Conservation (phyloP, 2,888 invertebrate genomes). For the Drosophila paramelanica region DNA sequence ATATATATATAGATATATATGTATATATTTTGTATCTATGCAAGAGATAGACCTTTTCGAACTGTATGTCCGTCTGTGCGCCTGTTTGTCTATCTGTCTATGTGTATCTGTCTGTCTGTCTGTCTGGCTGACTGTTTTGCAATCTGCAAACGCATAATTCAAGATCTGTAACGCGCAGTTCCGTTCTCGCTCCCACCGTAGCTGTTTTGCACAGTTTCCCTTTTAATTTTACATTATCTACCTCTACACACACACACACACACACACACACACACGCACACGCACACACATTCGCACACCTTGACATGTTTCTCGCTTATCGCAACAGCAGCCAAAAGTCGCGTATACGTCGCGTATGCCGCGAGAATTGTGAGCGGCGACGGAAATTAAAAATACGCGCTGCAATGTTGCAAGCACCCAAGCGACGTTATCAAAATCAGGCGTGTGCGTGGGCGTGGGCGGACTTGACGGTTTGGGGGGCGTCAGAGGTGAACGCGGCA, state of each 20-base stretch:
- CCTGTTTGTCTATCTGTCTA: constrained; percentile 18
- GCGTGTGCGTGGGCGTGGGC: constrained; percentile 58
- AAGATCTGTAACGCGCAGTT: constrained; percentile 75
- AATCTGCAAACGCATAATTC: constrained; percentile 77
- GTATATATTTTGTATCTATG: constrained; percentile 55
- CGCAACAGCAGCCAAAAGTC: constrained; percentile 65
- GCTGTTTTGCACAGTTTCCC: constrained; percentile 76
- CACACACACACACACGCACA: constrained; percentile 16
- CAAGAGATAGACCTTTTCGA: constrained; percentile 48
- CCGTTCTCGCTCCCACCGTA: constrained; percentile 49
- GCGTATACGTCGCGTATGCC: constrained; percentile 57
- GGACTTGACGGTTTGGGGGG: constrained; percentile 13
- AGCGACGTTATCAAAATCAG: constrained; percentile 78
- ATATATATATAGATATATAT: not conserved
- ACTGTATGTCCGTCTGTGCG: constrained; percentile 18
- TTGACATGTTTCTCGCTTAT: constrained; percentile 78
- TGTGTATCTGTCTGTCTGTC: not conserved
- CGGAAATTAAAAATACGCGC: constrained; percentile 80
- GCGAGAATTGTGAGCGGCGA: constrained; percentile 59
- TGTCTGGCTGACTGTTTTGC: constrained; percentile 37
- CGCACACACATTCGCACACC: constrained; percentile 47
- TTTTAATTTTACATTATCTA: constrained; percentile 79
- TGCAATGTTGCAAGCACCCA: constrained; percentile 78
- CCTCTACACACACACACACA: constrained; percentile 37
- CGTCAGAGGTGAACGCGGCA: not conserved